Evolutionary conservation across 2,113 vertebrate species (phyloP).

Genomic region (Marcusenius ussheri): DNA sequence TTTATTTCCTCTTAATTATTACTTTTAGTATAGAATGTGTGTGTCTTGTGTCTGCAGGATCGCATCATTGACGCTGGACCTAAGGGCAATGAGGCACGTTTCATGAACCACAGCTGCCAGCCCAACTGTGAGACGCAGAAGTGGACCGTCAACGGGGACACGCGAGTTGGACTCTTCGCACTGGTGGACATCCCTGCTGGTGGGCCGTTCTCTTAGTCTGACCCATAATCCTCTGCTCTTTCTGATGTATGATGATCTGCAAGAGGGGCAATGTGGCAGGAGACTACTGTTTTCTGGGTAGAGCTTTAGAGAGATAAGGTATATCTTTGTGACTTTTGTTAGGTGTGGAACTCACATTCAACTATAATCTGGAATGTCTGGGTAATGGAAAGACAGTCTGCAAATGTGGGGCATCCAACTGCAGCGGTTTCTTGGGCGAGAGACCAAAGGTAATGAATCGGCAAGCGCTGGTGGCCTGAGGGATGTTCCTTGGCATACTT

Average conservation of each 20-base stretch:
- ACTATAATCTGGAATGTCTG: conserved; percentile 96
- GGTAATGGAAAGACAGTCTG: conserved; percentile 96
- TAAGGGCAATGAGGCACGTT: conserved; percentile 94
- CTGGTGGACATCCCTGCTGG: conserved; percentile 91
- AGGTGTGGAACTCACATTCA: conserved; percentile 95
- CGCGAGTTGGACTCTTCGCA: conserved; percentile 90
- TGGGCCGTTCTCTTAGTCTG: conserved; percentile 42
- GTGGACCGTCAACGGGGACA: conserved; percentile 97
- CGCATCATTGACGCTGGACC: conserved; percentile 96
- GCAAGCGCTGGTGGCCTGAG: neutral
- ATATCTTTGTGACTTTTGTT: neutral
- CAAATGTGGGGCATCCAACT: conserved; percentile 95
- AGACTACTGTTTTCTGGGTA: neutral
- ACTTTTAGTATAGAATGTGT: neutral
- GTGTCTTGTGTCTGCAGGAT: conserved; percentile 63
- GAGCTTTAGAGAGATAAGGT: neutral
- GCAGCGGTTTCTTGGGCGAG: conserved; percentile 93
- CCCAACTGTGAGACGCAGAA: conserved; percentile 99
- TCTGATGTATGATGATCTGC: neutral
- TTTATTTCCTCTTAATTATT: neutral
- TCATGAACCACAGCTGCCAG: conserved; percentile 98
- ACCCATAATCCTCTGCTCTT: neutral
- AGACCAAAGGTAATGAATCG: conserved; percentile 77
- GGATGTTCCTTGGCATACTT: neutral
- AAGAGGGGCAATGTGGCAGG: neutral